phyloP scores from a whole-genome alignment of 2,113 vertebrate genomes.

The Heterocephalus glaber region DNA sequence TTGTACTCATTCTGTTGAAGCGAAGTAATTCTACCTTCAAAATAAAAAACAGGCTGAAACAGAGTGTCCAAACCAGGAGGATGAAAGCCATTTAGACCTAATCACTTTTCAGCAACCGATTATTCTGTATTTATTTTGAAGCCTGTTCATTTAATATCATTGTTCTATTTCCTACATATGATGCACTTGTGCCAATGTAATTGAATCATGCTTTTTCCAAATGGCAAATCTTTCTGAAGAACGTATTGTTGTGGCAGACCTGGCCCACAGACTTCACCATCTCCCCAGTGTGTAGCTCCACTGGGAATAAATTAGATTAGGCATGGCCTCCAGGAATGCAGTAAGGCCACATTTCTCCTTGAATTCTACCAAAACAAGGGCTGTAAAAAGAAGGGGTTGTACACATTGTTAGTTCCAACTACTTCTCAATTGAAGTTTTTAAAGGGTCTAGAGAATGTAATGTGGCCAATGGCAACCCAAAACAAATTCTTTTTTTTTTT shows the following conservation, averaged over 20 bases:
- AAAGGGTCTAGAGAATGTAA: slow-evolving; percentile 12
- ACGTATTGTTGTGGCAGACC: slow-evolving; percentile 32
- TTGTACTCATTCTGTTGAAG: not conserved
- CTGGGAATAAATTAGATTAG: slow-evolving; percentile 68
- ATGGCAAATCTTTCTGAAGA: slow-evolving; percentile 60
- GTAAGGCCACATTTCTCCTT: slow-evolving; percentile 50
- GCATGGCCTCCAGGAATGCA: slow-evolving; percentile 61
- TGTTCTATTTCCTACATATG: slow-evolving; percentile 59
- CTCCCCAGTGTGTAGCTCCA: slow-evolving; percentile 11
- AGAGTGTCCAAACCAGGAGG: not conserved
- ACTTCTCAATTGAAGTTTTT: slow-evolving; percentile 18
- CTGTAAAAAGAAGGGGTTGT: not conserved
- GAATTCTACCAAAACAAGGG: slow-evolving; percentile 53
- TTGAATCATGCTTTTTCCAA: slow-evolving; percentile 64
- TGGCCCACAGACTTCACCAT: slow-evolving; percentile 43
- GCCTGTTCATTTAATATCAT: slow-evolving; percentile 57
- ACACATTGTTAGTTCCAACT: slow-evolving; percentile 3
- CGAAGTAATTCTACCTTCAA: not conserved
- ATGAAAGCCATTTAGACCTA: slow-evolving; percentile 46
- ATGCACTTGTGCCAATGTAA: slow-evolving; percentile 34
- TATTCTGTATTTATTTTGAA: slow-evolving; percentile 68
- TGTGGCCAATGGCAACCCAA: not conserved
- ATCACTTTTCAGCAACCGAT: slow-evolving; percentile 51
- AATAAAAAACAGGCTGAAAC: slow-evolving; percentile 33
- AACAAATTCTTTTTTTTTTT: not conserved